Base-by-base conservation (phyloP, 2,888 invertebrate species). In the Diplolepis rosae region DNA sequence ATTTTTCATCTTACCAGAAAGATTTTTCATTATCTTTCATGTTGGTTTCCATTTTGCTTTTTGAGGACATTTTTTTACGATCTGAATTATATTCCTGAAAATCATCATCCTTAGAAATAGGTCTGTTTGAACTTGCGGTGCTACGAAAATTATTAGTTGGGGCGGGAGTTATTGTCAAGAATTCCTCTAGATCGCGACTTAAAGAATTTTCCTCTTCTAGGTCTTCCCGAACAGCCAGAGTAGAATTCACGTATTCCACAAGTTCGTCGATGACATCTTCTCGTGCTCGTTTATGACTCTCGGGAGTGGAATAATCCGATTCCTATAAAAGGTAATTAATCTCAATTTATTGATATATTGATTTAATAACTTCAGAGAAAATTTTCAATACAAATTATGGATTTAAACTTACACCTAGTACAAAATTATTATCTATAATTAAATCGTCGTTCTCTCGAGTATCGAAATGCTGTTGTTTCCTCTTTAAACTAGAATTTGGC, bases 211-310 rank as follows among this genome's bases (percentile, higher is more conserved):
- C 75, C 18, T 72, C 72, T 66, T 83, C 78, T 15, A 75, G 78
- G 54, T 83, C 81, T 15, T 82, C 79, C 18, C 72, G 73, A 52
- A 78, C 77, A 42, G 78, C 77, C 1, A 88, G 65, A 71, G 87
- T 80, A 5, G 79, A 78, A 51, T 80, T 82, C 22, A 87, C 78
- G 66, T 81, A 81, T 39, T 86, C 85, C 30, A 84, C 71, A 35
- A 88, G 77, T 54, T 82, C 72, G 66, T 87, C 81, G 35, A 87
- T 73, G 35, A 88, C 81, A 45, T 85, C 82, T 65, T 86, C 82
- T 39, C 78, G 67, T 1, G 73, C 66, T 52, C 75, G 77, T 42
- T 69, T 77, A 2, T 76, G 73, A 65, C 68, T 75, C 51, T 68
- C 67, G 1, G 66, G 61, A 48, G 67, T 71, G 18, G 72, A 42